Evolutionary conservation across 2,797 vertebrate species (phyloP), one percentile per base, ranked within the genome.

Genomic region (Yasuhikotakia modesta): DNA sequence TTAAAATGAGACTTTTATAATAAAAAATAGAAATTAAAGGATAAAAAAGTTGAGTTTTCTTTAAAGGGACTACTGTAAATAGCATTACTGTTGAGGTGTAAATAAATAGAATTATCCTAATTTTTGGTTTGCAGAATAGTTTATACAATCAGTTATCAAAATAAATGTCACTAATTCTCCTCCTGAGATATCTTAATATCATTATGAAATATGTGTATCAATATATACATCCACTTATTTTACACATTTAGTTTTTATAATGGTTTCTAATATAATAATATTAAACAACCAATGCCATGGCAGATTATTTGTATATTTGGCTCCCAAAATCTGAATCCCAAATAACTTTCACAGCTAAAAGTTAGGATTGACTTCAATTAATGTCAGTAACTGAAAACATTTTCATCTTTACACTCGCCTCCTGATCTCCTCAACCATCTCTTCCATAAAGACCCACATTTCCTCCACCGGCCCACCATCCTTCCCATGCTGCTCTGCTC

Each of bases 361-460:
- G 61, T 70, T 12, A 65, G 45, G 48, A 52, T 76, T 83, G 76
- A 70, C 83, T 89, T 88, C 81, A 87, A 88, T 87, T 89, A 86
- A 82, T 75, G 66, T n/a, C 48, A 76, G 79, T 50, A 22, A 55
- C 53, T 48, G 64, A 83, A 76, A 84, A 81, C 70, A 80, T 85
- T 68, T 83, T 81, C 83, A 84, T 81, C 76, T 83, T 78, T 80
- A 83, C 77, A 81, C 81, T 79, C 79, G 79, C 73, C 81, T 67
- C 79, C 82, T 83, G 87, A 89, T 87, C 86, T 79, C 79, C 75
- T 77, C 85, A 85, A n/a, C 85, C 81, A 89, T 85, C 89, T 86
- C 75, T 86, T 79, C 86, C 81, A 81, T 88, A 89, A 79, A 77
- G 85, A 86, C 78, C 81, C 68, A 72, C 76, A 79, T 86, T 82